Percentiles rank a stretch among this genome's conserved stretches.
phyloP scores from a whole-genome alignment of 2,888 invertebrate species.

The Mimas tiliae region DNA sequence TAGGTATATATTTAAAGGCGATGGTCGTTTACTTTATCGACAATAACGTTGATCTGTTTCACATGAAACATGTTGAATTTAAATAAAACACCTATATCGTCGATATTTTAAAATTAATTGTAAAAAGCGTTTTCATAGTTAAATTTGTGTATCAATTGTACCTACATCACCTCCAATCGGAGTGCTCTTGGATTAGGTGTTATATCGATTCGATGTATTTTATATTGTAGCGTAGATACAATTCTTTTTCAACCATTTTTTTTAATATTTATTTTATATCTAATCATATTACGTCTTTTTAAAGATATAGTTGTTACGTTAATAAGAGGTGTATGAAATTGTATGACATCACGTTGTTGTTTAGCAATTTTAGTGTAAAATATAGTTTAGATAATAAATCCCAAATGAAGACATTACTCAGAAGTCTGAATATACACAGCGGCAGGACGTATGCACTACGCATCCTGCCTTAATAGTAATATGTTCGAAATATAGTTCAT shows the following conservation, averaged over 20 bases:
- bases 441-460: conserved; percentile 41
- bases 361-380: conserved; percentile 33
- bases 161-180: background rate
- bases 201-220: conserved; percentile 7
- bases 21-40: conserved; percentile 18
- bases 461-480: conserved; percentile 48
- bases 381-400: conserved; percentile 40
- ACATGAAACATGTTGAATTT: conserved; percentile 18
- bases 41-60: conserved; percentile 19
- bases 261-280: no score
- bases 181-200: conserved; percentile 7
- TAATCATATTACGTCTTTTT: conserved; percentile 6
- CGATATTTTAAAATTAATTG: background rate
- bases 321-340: conserved; percentile 25
- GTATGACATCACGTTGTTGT: conserved; percentile 31
- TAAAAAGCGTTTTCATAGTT: conserved; percentile 9
- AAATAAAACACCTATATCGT: conserved; percentile 7
- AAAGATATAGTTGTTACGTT: conserved; percentile 24
- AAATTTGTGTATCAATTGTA: conserved; percentile 4
- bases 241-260: conserved; percentile 9
- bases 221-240: conserved; percentile 5
- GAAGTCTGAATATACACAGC: conserved; percentile 60
- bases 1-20: conserved; percentile 9
- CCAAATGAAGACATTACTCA: conserved; percentile 47
- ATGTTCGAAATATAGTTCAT: conserved; percentile 43